Evolutionary conservation across 1,140 invertebrate genomes (phyloP).

Genomic region (Tetragnatha versicolor): DNA sequence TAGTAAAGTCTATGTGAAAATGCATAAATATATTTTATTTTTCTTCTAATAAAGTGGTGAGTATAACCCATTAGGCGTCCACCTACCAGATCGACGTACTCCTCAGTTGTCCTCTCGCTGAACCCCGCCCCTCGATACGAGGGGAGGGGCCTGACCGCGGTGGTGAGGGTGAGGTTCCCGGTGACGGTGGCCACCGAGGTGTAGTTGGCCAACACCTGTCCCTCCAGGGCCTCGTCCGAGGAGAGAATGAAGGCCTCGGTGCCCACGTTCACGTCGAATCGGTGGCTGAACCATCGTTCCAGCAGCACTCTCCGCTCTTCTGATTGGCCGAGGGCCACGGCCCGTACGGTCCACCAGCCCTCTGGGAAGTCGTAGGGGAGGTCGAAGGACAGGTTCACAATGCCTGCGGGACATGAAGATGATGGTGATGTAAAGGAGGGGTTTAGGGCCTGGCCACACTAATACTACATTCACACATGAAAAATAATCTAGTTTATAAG

Average conservation of each 20-base stretch:
- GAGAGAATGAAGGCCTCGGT: conserved; percentile 54
- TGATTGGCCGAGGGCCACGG: conserved; percentile 65
- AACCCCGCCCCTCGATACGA: neutral
- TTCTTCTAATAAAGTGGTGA: no score
- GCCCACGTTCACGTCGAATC: conserved; percentile 57
- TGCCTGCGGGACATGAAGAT: conserved; percentile 65
- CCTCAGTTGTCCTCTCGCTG: conserved; percentile 22
- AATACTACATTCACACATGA: no score
- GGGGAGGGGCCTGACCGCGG: conserved; percentile 9
- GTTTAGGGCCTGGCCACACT: no score
- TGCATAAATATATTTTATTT: no score
- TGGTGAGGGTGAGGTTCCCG: conserved; percentile 57
- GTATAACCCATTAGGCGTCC: no score
- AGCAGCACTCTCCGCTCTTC: conserved; percentile 66
- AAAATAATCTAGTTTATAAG: no score
- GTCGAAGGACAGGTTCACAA: conserved; percentile 63
- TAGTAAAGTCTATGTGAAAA: no score
- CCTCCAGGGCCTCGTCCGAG: conserved; percentile 56
- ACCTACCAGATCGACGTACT: conserved; percentile 55
- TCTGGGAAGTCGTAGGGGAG: conserved; percentile 63
- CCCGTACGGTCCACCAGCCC: conserved; percentile 67
- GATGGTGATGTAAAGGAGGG: no score
- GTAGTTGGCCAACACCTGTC: conserved; percentile 55
- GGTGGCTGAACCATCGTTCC: conserved; percentile 64
- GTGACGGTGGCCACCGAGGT: conserved; percentile 55